Base-by-base conservation (phyloP, 2,113 vertebrate species). In the Athene cunicularia region DNA sequence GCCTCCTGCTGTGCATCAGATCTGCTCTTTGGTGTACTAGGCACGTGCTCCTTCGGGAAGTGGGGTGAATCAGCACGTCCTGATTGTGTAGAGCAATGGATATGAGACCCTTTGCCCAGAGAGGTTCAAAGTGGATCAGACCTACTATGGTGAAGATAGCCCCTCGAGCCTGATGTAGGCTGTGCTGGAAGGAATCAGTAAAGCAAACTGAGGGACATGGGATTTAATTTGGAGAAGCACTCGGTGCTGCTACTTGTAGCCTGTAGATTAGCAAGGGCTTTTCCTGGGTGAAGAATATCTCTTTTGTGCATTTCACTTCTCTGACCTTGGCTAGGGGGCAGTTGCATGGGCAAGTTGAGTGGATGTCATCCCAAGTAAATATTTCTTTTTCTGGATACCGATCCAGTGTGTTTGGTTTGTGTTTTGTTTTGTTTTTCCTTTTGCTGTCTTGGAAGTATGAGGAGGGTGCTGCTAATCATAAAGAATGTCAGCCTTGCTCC, bases 211-310 rank as follows among this genome's bases (percentile, higher is more conserved):
- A 52, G 22, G 9, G 22, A 60, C 12, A 4, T 71, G n/a, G 33
- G 26, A 43, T 75, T 72, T 53, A 6, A 55, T 53, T 67, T 62
- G 55, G 39, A 62, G 50, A 80, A 82, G 33, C 43, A 24, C 20
- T 68, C 53, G 30, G 16, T 70, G n/a, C 49, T 90, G 64, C 52
- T 79, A 3, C 62, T 50, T 82, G 32, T 39, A 72, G 14, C 50
- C 75, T 88, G 28, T 70, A 53, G 55, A 9, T 60, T 21, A 83
- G 20, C 28, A 77, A 77, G 7, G n/a, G 4, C 16, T 62, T 80
- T 72, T 92, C 22, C 2, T 33, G 22, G 8, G 20, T 0, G 0
- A 47, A 50, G 80, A 56, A 13, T 63, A 63, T 23, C 16, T 15
- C 6, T 50, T 53, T 14, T 14, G 5, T 80, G 45, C 12, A 32